phyloP scores from a whole-genome alignment of 2,888 invertebrate species.

The Plagiodera versicolora region DNA sequence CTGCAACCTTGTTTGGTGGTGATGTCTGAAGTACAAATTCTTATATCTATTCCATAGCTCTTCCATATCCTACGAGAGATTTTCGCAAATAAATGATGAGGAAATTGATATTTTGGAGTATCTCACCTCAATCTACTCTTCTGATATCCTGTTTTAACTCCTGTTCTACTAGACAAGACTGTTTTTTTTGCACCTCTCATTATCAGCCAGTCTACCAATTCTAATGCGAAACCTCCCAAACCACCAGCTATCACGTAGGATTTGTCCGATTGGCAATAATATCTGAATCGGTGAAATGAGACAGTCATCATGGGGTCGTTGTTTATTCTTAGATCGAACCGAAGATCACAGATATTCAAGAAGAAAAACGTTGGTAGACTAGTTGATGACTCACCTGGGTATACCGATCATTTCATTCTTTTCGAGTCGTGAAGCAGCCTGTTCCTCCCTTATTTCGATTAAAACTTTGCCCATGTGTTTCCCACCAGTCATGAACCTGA shows the following conservation, averaged over 20 bases:
- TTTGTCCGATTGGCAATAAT: slow-evolving; percentile 57
- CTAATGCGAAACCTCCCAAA: slow-evolving; percentile 90
- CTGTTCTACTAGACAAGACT: slow-evolving; percentile 80
- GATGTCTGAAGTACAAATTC: slow-evolving; percentile 72
- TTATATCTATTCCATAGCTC: slow-evolving; percentile 66
- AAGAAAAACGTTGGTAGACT: too few species aligned
- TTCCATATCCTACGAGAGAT: slow-evolving; percentile 68
- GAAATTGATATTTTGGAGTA: too few species aligned
- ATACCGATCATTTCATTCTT: slow-evolving; percentile 6
- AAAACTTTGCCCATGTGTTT: slow-evolving; percentile 80
- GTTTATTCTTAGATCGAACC: too few species aligned
- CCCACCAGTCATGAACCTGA: slow-evolving; percentile 65
- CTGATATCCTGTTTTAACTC: slow-evolving; percentile 82
- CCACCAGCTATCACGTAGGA: slow-evolving; percentile 75
- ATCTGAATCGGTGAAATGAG: slow-evolving; percentile 45
- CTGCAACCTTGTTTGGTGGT: slow-evolving; percentile 71
- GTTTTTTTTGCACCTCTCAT: slow-evolving; percentile 77
- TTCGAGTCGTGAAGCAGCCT: slow-evolving; percentile 32
- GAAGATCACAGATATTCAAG: too few species aligned
- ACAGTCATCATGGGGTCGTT: too few species aligned
- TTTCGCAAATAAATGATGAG: too few species aligned
- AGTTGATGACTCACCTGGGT: slow-evolving; percentile 17
- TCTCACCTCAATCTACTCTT: slow-evolving; percentile 42
- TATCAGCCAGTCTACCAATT: slow-evolving; percentile 84
- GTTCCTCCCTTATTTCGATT: slow-evolving; percentile 46